Evolutionary conservation across 2,888 invertebrate genomes (phyloP).

Genomic region (Argyra leucocephala): DNA sequence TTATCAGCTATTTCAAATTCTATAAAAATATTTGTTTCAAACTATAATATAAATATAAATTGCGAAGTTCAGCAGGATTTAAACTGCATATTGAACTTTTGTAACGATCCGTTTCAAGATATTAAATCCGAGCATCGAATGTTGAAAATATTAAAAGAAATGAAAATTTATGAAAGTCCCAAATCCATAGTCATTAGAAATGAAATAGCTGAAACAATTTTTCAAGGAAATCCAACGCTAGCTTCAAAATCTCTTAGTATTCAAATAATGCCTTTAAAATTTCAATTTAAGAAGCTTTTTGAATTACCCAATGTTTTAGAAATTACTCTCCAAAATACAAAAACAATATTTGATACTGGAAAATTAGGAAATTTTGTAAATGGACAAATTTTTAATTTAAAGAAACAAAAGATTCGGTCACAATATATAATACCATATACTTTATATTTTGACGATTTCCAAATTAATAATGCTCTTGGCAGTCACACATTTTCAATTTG

Average conservation of each 20-base stretch:
- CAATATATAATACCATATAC: not conserved
- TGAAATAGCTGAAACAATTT: slow-evolving; percentile 13
- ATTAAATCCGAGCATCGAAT: slow-evolving; percentile 19
- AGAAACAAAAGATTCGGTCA: not conserved
- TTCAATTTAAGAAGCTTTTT: slow-evolving; percentile 18
- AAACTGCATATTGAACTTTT: slow-evolving; percentile 17
- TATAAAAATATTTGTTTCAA: not conserved
- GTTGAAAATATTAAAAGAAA: slow-evolving; percentile 18
- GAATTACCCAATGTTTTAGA: not conserved
- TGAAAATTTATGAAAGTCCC: slow-evolving; percentile 19
- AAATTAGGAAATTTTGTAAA: too few species aligned
- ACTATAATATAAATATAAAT: not conserved
- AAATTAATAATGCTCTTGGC: too few species aligned
- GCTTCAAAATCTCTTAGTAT: slow-evolving; percentile 9
- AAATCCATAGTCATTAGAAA: slow-evolving; percentile 14
- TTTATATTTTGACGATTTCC: slow-evolving; percentile 7
- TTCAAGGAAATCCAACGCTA: slow-evolving; percentile 17
- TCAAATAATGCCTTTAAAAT: slow-evolving; percentile 19
- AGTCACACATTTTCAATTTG: too few species aligned
- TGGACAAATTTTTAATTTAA: too few species aligned
- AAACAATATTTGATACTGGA: too few species aligned
- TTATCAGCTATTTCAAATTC: slow-evolving; percentile 7
- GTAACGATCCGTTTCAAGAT: slow-evolving; percentile 20
- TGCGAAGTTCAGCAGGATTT: too few species aligned
- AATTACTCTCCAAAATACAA: not conserved